Base-by-base conservation (phyloP, 2,113 vertebrate genomes). In the Hippocampus zosterae region DNA sequence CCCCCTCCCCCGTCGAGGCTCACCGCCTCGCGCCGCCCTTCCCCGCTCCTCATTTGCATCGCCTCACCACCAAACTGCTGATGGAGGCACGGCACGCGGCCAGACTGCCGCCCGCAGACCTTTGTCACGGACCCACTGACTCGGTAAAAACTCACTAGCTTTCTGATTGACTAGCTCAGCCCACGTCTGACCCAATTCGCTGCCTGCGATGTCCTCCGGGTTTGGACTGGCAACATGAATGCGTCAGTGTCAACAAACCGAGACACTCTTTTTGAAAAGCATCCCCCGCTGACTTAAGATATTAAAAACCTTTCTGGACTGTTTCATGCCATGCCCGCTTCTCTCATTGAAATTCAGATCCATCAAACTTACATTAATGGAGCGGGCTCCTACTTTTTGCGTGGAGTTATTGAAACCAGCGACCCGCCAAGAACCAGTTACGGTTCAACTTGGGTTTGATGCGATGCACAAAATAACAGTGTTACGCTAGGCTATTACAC, bases 81-180 rank as follows among this genome's bases (percentile, higher is more conserved):
- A 89, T 82, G 59, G 73, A 73, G 78, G n/a, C 79, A 61, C 68
- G 83, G 87, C 73, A 18, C 57, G 0, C 15, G 55, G 77, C 82
- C 86, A 89, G 73, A 56, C 76, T 69, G 75, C 71, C 65, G 62
- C 66, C 68, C 2, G 65, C 74, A 81, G 61, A 75, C 63, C 63
- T 65, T 74, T 76, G 86, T 79, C 76, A 73, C 81, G 15, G 63
- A 68, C 82, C 79, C 72, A 84, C 79, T 72, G 70, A 81, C 86
- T 74, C 19, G 64, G 72, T 81, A 85, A 84, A 84, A 77, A 78
- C 79, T 87, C 81, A 76, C 81, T 76, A 78, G 72, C 77, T 75
- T 64, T 5, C 71, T 73, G 80, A 85, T 81, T n/a, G 72, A 81
- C 79, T 33, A 55, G 64, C 62, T 62, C 53, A 60, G 41, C 2